These are phyloP conservation scores for Paedocypris micromegethes DNA, from an alignment of 2,797 vertebrate genomes.

Conservation along the genomic window DNA sequence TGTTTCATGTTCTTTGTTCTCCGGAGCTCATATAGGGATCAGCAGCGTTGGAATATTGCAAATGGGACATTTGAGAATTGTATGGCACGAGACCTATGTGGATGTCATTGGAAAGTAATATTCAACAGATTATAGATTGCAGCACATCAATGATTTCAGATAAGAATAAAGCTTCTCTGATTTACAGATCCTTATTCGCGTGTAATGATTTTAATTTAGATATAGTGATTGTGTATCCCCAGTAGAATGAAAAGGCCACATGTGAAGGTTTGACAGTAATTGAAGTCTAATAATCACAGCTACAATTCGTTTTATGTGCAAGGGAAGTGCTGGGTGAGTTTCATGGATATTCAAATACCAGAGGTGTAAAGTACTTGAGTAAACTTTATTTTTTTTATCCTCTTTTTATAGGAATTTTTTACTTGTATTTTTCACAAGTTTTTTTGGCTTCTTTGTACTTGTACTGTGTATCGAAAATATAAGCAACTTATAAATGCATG, in stretches of 20 bases:
- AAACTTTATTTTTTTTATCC: too few species aligned
- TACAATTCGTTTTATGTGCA: not conserved
- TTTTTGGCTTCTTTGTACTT: too few species aligned
- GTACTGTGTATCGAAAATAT: too few species aligned
- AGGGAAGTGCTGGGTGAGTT: not conserved
- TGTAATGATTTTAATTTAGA: conserved; percentile 65
- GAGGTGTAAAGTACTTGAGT: too few species aligned
- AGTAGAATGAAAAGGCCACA: conserved; percentile 59
- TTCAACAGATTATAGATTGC: conserved; percentile 6
- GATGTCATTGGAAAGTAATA: conserved; percentile 16
- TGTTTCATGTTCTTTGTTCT: not conserved
- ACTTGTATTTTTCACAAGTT: too few species aligned
- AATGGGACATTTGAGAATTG: not conserved
- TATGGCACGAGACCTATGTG: conserved; percentile 3
- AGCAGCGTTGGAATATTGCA: not conserved
- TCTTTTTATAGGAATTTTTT: too few species aligned
- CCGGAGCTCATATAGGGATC: conserved; percentile 4
- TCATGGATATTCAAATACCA: too few species aligned
- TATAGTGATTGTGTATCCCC: conserved; percentile 59
- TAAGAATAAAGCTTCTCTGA: conserved; percentile 31
- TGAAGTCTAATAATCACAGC: not conserved
- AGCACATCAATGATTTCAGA: conserved; percentile 19
- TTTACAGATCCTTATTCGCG: conserved; percentile 44
- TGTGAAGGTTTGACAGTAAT: conserved; percentile 28
- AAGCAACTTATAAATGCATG: too few species aligned